Evolutionary conservation across 1,140 invertebrate species (phyloP).

Genomic region (Aphelenchoides fujianensis): DNA sequence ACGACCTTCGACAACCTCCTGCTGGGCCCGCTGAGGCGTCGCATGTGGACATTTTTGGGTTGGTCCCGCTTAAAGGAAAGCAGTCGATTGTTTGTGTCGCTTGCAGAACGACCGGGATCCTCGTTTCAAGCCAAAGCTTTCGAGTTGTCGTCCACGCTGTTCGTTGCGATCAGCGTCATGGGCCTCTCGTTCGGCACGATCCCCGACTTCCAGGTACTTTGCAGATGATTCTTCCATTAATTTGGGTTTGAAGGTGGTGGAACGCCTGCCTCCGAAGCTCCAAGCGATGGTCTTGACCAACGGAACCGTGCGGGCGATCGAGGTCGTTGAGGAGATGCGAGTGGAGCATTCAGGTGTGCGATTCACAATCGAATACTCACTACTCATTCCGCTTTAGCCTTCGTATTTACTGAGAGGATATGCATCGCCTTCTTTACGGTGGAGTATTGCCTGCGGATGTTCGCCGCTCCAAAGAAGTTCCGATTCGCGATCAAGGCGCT

Average conservation of each 20-base stretch:
- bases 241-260: too few relatives aligned
- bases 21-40: conserved; percentile 52
- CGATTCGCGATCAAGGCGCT: conserved; percentile 73
- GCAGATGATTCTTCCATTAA: too few relatives aligned
- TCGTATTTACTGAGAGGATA: conserved; percentile 65
- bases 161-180: conserved; percentile 61
- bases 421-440: conserved; percentile 99
- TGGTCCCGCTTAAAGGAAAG: too few relatives aligned
- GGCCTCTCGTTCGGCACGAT: conserved; percentile 60
- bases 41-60: conserved; percentile 62
- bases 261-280: conserved; percentile 55
- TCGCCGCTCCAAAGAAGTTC: conserved; percentile 97
- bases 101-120: too few relatives aligned
- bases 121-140: conserved; percentile 60
- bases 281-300: conserved; percentile 52
- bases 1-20: conserved; percentile 58
- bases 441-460: conserved; percentile 94
- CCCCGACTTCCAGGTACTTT: conserved; percentile 58
- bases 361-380: conserved; percentile 24
- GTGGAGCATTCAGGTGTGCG: conserved; percentile 57
- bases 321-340: conserved; percentile 56
- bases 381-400: conserved; percentile 27
- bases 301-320: conserved; percentile 50
- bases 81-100: too few relatives aligned
- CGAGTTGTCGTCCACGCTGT: conserved; percentile 59